Percentiles rank a stretch among this genome's conserved stretches.
Conservation (phyloP, 2,797 vertebrate genomes). For the Cirrhinus molitorella region DNA sequence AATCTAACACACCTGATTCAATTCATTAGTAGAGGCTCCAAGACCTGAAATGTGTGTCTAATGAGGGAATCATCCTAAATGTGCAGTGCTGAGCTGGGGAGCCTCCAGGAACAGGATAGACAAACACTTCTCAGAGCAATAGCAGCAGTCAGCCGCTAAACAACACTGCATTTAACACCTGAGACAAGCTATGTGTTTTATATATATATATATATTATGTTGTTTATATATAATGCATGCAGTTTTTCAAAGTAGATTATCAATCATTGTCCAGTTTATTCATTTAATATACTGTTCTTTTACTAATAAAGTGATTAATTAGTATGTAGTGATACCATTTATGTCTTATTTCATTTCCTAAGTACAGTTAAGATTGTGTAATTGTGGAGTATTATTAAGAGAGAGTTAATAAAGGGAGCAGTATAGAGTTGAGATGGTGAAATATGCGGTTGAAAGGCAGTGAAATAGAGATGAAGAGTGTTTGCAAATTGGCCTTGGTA, state of each 20-base stretch:
- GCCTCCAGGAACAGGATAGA: not conserved
- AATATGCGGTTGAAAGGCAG: not conserved
- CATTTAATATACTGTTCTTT: not conserved
- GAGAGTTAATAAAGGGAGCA: not conserved
- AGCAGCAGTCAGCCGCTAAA: conserved; percentile 4
- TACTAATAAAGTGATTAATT: not conserved
- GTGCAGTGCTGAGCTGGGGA: not conserved
- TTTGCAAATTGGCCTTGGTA: conserved; percentile 26
- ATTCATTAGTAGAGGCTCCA: not conserved
- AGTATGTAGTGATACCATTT: not conserved
- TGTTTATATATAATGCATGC: no score
- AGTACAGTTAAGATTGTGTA: not conserved
- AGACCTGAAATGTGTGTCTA: conserved; percentile 21
- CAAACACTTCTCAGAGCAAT: conserved; percentile 20
- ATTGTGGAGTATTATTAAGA: not conserved
- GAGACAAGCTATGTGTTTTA: not conserved
- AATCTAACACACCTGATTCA: conserved; percentile 33
- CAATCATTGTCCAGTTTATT: not conserved
- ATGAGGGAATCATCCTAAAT: not conserved
- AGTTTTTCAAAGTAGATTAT: no score
- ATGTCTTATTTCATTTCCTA: conserved; percentile 5
- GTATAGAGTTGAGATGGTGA: not conserved
- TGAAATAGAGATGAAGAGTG: conserved; percentile 2
- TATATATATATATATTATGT: not conserved
- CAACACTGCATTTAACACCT: conserved; percentile 10